Evolutionary conservation across 2,888 invertebrate genomes (phyloP).

Genomic region (Dioctria rufipes): DNA sequence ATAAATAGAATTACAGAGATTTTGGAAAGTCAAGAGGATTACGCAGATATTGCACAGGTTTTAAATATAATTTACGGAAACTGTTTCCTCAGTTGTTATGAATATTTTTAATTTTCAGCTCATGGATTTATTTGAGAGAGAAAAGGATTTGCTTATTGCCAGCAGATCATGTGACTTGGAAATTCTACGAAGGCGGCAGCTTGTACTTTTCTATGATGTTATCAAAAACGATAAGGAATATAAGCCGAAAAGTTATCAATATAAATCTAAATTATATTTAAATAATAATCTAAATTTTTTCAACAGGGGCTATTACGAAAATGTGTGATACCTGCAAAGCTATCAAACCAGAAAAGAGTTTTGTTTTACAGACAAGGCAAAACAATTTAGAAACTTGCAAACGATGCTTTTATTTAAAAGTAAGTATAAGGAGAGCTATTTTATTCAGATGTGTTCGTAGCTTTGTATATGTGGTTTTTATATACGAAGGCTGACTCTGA

Average conservation of each 20-base stretch:
- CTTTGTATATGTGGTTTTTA: too few relatives aligned
- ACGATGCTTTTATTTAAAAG: slow-evolving; percentile 78
- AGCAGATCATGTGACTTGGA: slow-evolving; percentile 68
- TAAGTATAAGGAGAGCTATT: slow-evolving; percentile 55
- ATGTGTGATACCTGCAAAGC: slow-evolving; percentile 79
- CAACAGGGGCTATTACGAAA: slow-evolving; percentile 64
- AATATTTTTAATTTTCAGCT: slow-evolving; percentile 61
- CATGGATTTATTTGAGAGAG: slow-evolving; percentile 68
- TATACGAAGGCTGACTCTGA: too few relatives aligned
- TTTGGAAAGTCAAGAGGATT: slow-evolving; percentile 21
- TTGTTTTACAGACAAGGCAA: slow-evolving; percentile 76
- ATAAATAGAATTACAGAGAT: slow-evolving; percentile 66
- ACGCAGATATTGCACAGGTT: slow-evolving; percentile 32
- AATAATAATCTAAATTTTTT: neutral
- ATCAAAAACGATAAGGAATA: slow-evolving; percentile 66
- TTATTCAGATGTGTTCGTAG: too few relatives aligned
- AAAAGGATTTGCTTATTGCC: slow-evolving; percentile 66
- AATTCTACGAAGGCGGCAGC: slow-evolving; percentile 67
- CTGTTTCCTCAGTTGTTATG: neutral
- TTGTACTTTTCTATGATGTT: slow-evolving; percentile 67
- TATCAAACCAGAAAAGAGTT: slow-evolving; percentile 76
- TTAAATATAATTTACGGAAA: neutral
- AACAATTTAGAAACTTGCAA: slow-evolving; percentile 76
- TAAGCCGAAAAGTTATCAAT: slow-evolving; percentile 62
- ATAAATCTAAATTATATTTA: neutral